These are phyloP conservation scores for Channa argus DNA, from an alignment of 2,113 vertebrate genomes.

Conservation along the genomic window DNA sequence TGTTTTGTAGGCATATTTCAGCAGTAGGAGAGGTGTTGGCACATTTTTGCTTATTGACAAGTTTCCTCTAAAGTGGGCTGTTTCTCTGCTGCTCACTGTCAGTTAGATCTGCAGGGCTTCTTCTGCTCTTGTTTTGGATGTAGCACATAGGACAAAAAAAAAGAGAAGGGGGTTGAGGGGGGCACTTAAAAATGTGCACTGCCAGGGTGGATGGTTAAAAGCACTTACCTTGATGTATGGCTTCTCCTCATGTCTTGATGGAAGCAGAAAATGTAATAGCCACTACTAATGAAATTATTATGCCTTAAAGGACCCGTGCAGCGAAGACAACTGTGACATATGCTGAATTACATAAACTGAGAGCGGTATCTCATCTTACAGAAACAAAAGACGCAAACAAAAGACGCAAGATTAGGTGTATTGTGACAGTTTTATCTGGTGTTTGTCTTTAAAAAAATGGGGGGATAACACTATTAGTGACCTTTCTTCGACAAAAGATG, in stretches of 20 bases:
- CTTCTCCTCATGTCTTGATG: conserved; percentile 61
- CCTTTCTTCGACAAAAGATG: conserved; percentile 32
- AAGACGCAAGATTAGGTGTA: conserved; percentile 32
- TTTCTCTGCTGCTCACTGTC: conserved; percentile 44
- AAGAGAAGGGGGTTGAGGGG: background rate
- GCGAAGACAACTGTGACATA: conserved; percentile 58
- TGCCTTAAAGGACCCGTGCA: conserved; percentile 57
- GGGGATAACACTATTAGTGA: conserved; percentile 34
- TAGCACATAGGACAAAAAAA: conserved; percentile 21
- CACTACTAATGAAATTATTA: conserved; percentile 75
- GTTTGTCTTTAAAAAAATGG: conserved; percentile 16
- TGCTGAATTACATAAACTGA: conserved; percentile 59
- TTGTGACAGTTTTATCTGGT: conserved; percentile 41
- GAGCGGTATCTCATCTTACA: conserved; percentile 49
- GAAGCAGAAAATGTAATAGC: conserved; percentile 68
- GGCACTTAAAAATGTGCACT: conserved; percentile 30
- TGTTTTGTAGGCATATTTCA: conserved; percentile 31
- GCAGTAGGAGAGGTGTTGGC: conserved; percentile 13
- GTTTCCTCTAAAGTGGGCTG: conserved; percentile 28
- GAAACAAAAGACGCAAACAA: conserved; percentile 49
- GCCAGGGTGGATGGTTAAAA: conserved; percentile 65
- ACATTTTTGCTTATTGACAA: conserved; percentile 55
- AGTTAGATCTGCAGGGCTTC: conserved; percentile 53
- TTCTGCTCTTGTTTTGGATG: conserved; percentile 36
- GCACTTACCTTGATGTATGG: conserved; percentile 76